phyloP scores from a whole-genome alignment of 1,140 invertebrate species.

The Bradysia coprophila region DNA sequence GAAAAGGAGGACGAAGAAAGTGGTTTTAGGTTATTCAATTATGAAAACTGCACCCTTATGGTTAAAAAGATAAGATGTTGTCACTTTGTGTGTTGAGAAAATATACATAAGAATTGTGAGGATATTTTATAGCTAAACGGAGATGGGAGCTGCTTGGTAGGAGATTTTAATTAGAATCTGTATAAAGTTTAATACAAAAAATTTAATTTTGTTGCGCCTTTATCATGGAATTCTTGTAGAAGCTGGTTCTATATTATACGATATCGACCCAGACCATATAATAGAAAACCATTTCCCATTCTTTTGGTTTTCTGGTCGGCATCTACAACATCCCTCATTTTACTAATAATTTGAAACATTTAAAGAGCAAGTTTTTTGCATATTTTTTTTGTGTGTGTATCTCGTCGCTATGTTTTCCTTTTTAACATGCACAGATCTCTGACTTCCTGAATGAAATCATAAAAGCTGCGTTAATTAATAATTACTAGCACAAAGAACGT shows the following conservation, averaged over 20 bases:
- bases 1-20: neutral
- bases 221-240: too few species aligned
- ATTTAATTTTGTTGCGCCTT: too few species aligned
- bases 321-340: neutral
- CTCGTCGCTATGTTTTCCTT: neutral
- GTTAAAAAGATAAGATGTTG: neutral
- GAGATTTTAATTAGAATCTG: too few species aligned
- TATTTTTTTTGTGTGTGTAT: neutral
- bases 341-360: neutral
- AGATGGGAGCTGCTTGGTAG: too few species aligned
- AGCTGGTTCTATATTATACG: too few species aligned
- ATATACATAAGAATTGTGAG: too few species aligned
- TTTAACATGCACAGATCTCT: neutral
- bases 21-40: neutral
- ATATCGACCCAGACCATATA: too few species aligned
- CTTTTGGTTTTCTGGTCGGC: too few species aligned
- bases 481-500: neutral
- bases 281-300: too few species aligned
- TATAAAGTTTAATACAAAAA: too few species aligned
- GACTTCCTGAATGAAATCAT: neutral
- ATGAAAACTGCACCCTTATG: neutral
- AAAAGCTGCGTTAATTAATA: neutral
- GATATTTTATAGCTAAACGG: too few species aligned
- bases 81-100: too few species aligned
- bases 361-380: neutral